A percentile compares a stretch with the other conserved stretches of the same genome.
Evolutionary conservation across 2,888 invertebrate genomes (phyloP).

Genomic region (Pharmacophagus antenor): DNA sequence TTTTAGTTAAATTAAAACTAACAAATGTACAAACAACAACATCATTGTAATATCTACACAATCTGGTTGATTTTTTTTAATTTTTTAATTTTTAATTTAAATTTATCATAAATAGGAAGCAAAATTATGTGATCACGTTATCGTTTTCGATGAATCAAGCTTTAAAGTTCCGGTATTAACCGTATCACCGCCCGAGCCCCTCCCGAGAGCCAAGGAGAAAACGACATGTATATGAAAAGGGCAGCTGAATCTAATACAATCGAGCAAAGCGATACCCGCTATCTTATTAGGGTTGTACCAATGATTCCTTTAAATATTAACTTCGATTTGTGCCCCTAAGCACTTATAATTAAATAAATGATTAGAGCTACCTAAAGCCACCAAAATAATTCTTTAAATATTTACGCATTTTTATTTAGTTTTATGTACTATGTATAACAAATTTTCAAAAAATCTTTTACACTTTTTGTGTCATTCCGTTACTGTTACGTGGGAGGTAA

Average conservation of each 20-base stretch:
- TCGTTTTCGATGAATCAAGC: constrained; percentile 38
- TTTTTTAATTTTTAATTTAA: too few species aligned
- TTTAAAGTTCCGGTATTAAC: constrained; percentile 35
- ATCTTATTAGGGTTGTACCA: constrained; percentile 56
- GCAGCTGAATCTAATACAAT: constrained; percentile 81
- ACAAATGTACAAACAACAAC: background rate
- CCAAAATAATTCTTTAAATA: background rate
- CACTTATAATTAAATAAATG: background rate
- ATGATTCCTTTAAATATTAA: background rate
- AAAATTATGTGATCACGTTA: constrained; percentile 17
- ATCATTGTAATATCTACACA: background rate
- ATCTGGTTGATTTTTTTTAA: background rate
- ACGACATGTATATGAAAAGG: constrained; percentile 80
- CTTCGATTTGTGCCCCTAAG: background rate
- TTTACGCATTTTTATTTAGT: background rate
- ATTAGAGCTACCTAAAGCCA: background rate
- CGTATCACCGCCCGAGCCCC: constrained; percentile 63
- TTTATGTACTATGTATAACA: background rate
- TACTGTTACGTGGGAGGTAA: constrained; percentile 74
- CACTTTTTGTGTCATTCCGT: constrained; percentile 66
- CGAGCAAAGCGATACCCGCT: constrained; percentile 76
- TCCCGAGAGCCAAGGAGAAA: constrained; percentile 60
- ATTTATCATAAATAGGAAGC: background rate
- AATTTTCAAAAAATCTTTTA: constrained; percentile 35
- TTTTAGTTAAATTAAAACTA: background rate